Percentiles rank a stretch among this genome's conserved stretches.
Conservation (phyloP, 2,113 vertebrate species). For the Corynorhinus townsendii region DNA sequence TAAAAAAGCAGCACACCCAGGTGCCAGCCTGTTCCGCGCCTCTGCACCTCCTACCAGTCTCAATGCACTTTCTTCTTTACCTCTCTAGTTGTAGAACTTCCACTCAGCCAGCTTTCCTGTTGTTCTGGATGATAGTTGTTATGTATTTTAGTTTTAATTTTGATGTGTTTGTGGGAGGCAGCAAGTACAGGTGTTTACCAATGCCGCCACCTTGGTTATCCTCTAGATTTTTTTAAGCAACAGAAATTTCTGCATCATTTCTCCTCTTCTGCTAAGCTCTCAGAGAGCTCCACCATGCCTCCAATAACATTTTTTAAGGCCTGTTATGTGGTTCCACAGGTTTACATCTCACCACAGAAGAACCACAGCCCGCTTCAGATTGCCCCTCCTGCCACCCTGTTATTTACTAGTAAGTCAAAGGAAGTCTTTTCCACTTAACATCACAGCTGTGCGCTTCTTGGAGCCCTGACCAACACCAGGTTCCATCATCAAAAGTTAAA, state of each 20-base stretch:
- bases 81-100: no score
- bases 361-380: background rate
- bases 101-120: no score
- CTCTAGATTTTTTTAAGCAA: background rate
- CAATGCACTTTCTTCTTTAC: no score
- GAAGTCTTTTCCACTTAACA: background rate
- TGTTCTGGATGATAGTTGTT: no score
- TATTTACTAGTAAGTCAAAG: background rate
- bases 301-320: background rate
- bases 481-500: background rate
- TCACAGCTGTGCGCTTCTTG: background rate
- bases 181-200: no score
- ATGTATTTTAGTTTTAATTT: no score
- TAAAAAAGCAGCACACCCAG: no score
- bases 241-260: background rate
- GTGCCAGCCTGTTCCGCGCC: no score
- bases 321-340: background rate
- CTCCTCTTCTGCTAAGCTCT: background rate
- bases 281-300: background rate
- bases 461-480: background rate
- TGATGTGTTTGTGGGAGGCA: no score
- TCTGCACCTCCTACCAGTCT: no score
- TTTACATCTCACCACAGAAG: background rate
- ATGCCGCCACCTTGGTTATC: no score
- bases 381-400: background rate